Conservation (phyloP, 1,140 invertebrate genomes). For the Brachionus plicatilis region DNA sequence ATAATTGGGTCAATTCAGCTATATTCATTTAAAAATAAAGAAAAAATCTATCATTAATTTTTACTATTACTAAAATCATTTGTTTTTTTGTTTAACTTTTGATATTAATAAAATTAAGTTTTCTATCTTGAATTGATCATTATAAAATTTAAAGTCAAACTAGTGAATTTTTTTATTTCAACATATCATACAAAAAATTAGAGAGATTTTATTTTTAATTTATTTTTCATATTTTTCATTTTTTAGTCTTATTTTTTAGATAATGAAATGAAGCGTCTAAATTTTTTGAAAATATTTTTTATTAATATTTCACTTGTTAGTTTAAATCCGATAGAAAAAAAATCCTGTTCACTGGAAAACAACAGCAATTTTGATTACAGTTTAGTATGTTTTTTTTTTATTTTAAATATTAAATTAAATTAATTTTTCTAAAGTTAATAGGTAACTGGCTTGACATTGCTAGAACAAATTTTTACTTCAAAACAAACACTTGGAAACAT, state of each 20-base stretch:
- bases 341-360: not conserved
- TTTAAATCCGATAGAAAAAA: not conserved
- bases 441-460: constrained; percentile 29
- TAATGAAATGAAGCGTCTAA: constrained; percentile 16
- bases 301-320: not conserved
- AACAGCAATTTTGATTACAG: not conserved
- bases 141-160: too few relatives aligned
- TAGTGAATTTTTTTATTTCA: too few relatives aligned
- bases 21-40: not conserved
- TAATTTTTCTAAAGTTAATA: not conserved
- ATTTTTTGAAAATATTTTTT: not conserved
- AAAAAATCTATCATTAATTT: not conserved
- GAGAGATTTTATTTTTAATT: too few relatives aligned
- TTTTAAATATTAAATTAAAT: not conserved
- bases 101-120: too few relatives aligned
- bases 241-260: not conserved
- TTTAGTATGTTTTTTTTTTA: not conserved
- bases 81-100: too few relatives aligned
- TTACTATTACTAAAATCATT: too few relatives aligned
- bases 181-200: too few relatives aligned
- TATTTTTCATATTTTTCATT: not conserved
- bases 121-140: too few relatives aligned
- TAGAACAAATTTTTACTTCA: not conserved
- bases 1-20: not conserved
- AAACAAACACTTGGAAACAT: constrained; percentile 16